phyloP scores from a whole-genome alignment of 2,797 vertebrate genomes.

The Betta splendens region DNA sequence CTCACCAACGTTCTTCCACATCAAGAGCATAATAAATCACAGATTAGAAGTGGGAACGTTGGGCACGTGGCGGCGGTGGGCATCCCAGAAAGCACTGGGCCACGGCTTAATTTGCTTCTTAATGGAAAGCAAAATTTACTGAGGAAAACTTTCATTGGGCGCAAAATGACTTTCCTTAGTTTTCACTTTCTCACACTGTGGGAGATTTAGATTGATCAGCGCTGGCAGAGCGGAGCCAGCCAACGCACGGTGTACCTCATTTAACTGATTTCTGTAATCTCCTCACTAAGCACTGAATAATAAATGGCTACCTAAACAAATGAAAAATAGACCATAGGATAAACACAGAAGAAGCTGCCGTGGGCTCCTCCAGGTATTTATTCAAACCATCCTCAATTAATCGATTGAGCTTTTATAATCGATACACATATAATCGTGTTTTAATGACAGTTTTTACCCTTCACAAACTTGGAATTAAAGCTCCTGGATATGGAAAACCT shows the following conservation, averaged over 20 bases:
- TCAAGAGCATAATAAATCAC: slow-evolving; percentile 78
- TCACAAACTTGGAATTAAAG: slow-evolving; percentile 58
- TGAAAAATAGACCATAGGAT: slow-evolving; percentile 34
- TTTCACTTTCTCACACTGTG: slow-evolving; percentile 71
- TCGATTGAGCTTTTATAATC: slow-evolving; percentile 4
- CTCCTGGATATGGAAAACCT: slow-evolving; percentile 65
- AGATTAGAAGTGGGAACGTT: slow-evolving; percentile 63
- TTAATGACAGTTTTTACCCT: slow-evolving; percentile 47
- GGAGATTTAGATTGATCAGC: slow-evolving; percentile 82
- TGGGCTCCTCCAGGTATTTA: slow-evolving; percentile 22
- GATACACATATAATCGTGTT: slow-evolving; percentile 2
- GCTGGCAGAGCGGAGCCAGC: slow-evolving; percentile 68
- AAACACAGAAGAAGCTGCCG: slow-evolving; percentile 17
- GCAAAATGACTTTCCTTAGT: slow-evolving; percentile 80
- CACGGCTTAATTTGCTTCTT: slow-evolving; percentile 80
- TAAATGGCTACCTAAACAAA: slow-evolving; percentile 65
- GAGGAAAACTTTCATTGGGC: slow-evolving; percentile 83
- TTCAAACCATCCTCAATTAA: too few species aligned
- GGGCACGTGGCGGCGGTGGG: slow-evolving; percentile 47
- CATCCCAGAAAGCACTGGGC: slow-evolving; percentile 70
- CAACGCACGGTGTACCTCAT: slow-evolving; percentile 72
- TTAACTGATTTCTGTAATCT: slow-evolving; percentile 74
- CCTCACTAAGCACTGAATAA: slow-evolving; percentile 74
- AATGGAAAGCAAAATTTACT: slow-evolving; percentile 81
- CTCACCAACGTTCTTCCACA: slow-evolving; percentile 58